Base-by-base conservation (phyloP, 2,888 invertebrate species). In the Cephus runcator region DNA sequence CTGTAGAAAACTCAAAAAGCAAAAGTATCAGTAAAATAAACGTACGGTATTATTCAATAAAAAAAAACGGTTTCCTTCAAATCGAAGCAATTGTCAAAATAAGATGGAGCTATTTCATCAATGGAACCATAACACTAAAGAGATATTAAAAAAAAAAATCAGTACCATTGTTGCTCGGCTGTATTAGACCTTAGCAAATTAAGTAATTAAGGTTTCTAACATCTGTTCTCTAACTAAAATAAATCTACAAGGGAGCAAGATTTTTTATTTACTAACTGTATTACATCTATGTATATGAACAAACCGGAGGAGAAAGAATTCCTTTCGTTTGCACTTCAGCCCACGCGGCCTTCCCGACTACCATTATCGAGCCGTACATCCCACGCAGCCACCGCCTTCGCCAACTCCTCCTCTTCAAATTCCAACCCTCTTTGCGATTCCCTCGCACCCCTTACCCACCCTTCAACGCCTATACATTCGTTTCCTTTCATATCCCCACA, bases 321-420 rank as follows among this genome's bases (percentile, higher is more conserved):
- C 3, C 23, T 36, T 74, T 23, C 35, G 36, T 36, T 36, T 34
- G 23, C 35, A 74, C 30, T 23, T 34, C 30, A 30, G 30, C 74
- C 34, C 34, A 74, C 30, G 23, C 75, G 76, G 69, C 69, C 75
- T 56, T 75, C 31, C 30, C 79, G 79, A 71, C 71, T 34, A 33
- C 79, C 81, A 81, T 88, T 88, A 89, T 90, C 85, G 89, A 90
- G 84, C 89, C 78, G 85, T 81, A 77, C 88, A 81, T 83, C 88
- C 88, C 85, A 89, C 89, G 87, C 87, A 82, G 78, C 79, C 82
- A 83, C 83, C 85, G 78, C 84, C 86, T 84, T 85, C 84, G 81
- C 84, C 82, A 81, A 81, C 79, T 77, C 40, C 73, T 40, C 77
- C 68, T 78, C 74, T 40, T 56, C 15, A 9, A 56, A 56, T 56